phyloP scores from a whole-genome alignment of 2,888 invertebrate genomes.

The Luperina testacea region DNA sequence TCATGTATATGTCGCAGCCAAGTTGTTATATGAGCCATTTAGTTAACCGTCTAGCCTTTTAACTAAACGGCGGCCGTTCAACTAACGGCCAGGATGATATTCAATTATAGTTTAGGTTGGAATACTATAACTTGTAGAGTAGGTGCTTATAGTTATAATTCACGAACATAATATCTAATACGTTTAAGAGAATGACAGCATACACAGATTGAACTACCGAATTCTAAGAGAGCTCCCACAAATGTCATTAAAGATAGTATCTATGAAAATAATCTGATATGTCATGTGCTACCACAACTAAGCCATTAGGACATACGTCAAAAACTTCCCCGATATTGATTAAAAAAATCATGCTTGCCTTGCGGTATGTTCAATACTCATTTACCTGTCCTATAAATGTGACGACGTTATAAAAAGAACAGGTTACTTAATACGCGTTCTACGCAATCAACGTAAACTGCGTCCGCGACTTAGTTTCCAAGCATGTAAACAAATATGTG shows the following conservation, averaged over 20 bases:
- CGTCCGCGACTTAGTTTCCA: background rate
- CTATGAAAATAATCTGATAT: slow-evolving; percentile 10
- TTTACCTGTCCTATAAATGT: slow-evolving; percentile 41
- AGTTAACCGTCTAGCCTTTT: too few relatives aligned
- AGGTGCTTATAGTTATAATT: background rate
- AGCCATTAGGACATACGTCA: slow-evolving; percentile 15
- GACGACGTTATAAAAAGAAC: slow-evolving; percentile 35
- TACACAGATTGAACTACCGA: background rate
- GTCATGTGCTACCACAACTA: slow-evolving; percentile 10
- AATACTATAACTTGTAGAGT: background rate
- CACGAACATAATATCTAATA: background rate
- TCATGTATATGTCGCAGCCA: too few relatives aligned
- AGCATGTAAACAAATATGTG: background rate
- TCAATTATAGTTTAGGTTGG: too few relatives aligned
- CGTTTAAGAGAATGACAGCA: background rate
- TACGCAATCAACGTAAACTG: slow-evolving; percentile 36
- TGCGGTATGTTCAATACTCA: slow-evolving; percentile 55
- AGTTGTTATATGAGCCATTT: too few relatives aligned
- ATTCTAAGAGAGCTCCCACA: background rate
- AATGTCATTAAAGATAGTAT: background rate
- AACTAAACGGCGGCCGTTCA: too few relatives aligned
- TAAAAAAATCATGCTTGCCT: slow-evolving; percentile 38
- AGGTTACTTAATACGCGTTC: slow-evolving; percentile 59
- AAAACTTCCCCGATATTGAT: slow-evolving; percentile 37
- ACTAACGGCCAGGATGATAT: too few relatives aligned